Evolutionary conservation across 2,113 vertebrate species (phyloP).

Genomic region (Paramisgurnus dabryanus): DNA sequence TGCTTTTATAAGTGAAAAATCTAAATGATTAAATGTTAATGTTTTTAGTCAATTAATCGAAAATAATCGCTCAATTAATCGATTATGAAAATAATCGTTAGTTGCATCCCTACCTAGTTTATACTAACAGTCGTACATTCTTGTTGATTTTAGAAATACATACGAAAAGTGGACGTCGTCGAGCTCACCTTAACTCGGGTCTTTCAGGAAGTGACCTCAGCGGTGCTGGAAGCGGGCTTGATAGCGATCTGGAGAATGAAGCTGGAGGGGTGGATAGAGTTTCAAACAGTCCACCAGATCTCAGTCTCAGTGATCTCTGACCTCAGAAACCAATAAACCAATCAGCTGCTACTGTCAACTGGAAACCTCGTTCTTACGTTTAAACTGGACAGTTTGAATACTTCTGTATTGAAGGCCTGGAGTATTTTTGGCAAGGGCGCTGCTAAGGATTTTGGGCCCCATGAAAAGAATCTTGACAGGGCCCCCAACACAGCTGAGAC

Average conservation of each 20-base stretch:
- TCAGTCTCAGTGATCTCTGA: constrained; percentile 78
- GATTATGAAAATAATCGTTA: too few relatives aligned
- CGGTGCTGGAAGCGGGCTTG: constrained; percentile 64
- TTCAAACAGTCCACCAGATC: constrained; percentile 67
- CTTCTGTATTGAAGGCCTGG: not conserved
- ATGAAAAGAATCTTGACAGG: too few relatives aligned
- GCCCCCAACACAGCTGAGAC: too few relatives aligned
- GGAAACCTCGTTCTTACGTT: not conserved
- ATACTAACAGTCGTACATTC: not conserved
- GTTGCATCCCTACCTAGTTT: not conserved
- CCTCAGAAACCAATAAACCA: not conserved
- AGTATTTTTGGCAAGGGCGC: not conserved
- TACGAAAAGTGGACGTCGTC: constrained; percentile 16
- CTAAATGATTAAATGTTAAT: too few relatives aligned
- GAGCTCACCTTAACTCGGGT: constrained; percentile 53
- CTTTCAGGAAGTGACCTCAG: constrained; percentile 62
- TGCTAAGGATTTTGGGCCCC: too few relatives aligned
- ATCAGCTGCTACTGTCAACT: not conserved
- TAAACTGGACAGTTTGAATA: not conserved
- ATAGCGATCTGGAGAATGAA: constrained; percentile 56
- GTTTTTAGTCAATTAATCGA: too few relatives aligned
- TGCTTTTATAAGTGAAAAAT: too few relatives aligned
- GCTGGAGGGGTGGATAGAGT: constrained; percentile 55
- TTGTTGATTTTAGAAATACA: constrained; percentile 16
- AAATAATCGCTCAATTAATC: too few relatives aligned